Base-by-base conservation (phyloP, 1,140 invertebrate species). In the Macrobrachium rosenbergii region DNA sequence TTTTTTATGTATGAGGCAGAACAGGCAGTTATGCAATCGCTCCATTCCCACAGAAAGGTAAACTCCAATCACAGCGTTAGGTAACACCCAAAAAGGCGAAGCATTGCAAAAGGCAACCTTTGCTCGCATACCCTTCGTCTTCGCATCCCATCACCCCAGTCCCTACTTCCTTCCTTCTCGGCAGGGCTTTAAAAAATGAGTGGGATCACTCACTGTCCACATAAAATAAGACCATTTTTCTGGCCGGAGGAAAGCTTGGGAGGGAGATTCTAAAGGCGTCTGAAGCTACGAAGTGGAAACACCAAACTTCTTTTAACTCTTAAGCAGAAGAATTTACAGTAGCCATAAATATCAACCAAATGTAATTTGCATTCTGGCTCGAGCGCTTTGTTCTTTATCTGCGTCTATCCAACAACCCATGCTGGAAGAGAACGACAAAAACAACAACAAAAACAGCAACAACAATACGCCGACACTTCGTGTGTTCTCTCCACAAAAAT, bases 231-330 rank as follows among this genome's bases (percentile, higher is more conserved):
- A 43, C n/a, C 3, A 72, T 72, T 72, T 72, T 72, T 72, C 21
- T 28, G 69, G 69, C 23, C 69, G 23, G 23, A 43, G 69, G 23
- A 23, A 43, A 23, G 21, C 69, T 14, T 0, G 6, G 23, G 69
- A 52, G 12, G 52, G n/a, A n/a, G n/a, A 52, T 52, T 52, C 52
- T 52, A 52, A 52, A 52, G 8, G 7, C 52, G 52, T 52, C 52
- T 52, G 6, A 52, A 52, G 7, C 52, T 12, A 12, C 52, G 52
- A 52, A 52, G 52, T 52, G 52, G 69, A 11, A 37, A n/a, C 21
- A 72, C 69, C 69, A 72, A 72, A 72, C 37, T 72, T n/a, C 69
- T 11, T 72, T n/a, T 72, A 72, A 72, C 69, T 72, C 69, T 72
- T 28, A 67, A 72, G 12, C 12, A 72, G 21, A 72, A 28, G 69